Evolutionary conservation across 2,888 invertebrate species (phyloP), one percentile per base, ranked within the genome.

Genomic region (Andrena bucephala): DNA sequence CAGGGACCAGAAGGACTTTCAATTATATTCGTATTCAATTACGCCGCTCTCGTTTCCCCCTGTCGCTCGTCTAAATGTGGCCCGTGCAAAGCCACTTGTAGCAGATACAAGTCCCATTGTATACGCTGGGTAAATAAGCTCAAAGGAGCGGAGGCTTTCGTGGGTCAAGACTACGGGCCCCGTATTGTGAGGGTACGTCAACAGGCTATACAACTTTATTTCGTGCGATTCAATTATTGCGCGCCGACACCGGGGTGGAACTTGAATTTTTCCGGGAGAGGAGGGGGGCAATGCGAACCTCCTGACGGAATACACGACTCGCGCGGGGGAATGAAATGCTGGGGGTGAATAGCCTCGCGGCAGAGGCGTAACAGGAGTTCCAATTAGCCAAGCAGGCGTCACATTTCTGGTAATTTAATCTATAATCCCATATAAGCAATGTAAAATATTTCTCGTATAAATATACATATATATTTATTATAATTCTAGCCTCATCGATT

Each of bases 11-110:
- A 69, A 79, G 80, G 78, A 78, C 86, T 86, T 87, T 81, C 87
- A 90, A 88, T 87, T 89, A 88, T 68, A 84, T 78, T 84, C 79
- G 80, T 77, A 86, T 89, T 88, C 86, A 85, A 88, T 87, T 84
- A 73, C 79, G 60, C 54, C 63, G 42, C 69, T 29, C 57, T 54
- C 59, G 63, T 71, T 54, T 52, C 31, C 48, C 50, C 57, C 24
- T 42, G 31, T 63, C 72, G n/a, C 69, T 76, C 63, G 62, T 81
- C 68, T 66, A 66, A 85, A 74, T 69, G 71, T 59, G 76, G 20
- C 60, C 73, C 62, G 50, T 69, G 48, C 69, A 83, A 85, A 57
- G 76, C 73, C 79, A 70, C 79, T 85, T 60, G 13, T 29, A 60
- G 69, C 52, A 71, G 65, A 76, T 63, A 75, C 77, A 69, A 70